Conservation (phyloP, 2,888 invertebrate species). For the Caenorhabditis drosophilae region DNA sequence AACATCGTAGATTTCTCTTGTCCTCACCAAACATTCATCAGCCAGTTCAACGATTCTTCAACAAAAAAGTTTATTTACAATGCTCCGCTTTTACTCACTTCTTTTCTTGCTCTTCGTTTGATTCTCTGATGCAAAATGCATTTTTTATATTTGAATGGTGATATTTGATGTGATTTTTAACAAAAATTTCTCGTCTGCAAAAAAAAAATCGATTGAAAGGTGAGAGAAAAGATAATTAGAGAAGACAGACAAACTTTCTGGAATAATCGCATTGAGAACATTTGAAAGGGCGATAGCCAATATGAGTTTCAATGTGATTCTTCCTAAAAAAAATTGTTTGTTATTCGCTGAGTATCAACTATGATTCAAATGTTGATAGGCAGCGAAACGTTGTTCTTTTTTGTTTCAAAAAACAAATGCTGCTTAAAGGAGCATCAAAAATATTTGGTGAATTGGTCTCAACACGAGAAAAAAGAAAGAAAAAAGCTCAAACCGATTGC, state of each 20-base stretch:
- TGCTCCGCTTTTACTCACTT: too few relatives aligned
- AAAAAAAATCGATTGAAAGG: too few relatives aligned
- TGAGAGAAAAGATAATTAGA: too few relatives aligned
- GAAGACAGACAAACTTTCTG: too few relatives aligned
- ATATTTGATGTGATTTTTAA: slow-evolving; percentile 23
- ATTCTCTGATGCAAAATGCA: too few relatives aligned
- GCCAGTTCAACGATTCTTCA: slow-evolving; percentile 32
- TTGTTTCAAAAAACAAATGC: background rate
- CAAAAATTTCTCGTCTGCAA: slow-evolving; percentile 29
- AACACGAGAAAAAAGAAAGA: too few relatives aligned
- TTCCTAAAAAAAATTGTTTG: slow-evolving; percentile 27
- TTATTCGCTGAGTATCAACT: too few relatives aligned
- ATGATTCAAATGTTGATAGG: background rate
- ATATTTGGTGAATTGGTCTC: background rate
- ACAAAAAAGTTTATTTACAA: too few relatives aligned
- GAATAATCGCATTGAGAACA: slow-evolving; percentile 26
- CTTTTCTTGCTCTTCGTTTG: background rate
- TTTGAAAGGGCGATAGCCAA: slow-evolving; percentile 33
- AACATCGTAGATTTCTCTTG: too few relatives aligned
- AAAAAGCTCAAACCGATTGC: too few relatives aligned
- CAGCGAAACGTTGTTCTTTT: background rate
- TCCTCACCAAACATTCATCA: slow-evolving; percentile 29
- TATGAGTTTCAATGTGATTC: slow-evolving; percentile 31
- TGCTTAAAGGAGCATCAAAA: background rate
- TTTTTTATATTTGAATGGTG: too few relatives aligned